Conservation (phyloP, 1,140 invertebrate genomes). For the Sitobion miscanthi region DNA sequence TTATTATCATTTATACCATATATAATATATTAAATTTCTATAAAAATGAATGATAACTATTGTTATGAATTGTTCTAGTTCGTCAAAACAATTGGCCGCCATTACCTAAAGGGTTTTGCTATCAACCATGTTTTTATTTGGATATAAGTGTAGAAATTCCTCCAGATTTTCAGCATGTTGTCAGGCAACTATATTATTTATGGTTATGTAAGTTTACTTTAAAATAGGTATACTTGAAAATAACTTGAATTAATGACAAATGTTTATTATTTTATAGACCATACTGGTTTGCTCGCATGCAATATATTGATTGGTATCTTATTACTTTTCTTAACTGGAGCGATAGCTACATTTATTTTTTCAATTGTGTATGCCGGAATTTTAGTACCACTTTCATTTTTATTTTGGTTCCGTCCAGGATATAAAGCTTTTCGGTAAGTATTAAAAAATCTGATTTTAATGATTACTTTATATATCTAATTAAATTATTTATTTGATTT, state of each 20-base stretch:
- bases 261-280: constrained; percentile 73
- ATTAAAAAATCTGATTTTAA: not conserved
- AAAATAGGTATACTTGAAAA: not conserved
- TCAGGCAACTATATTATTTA: constrained; percentile 91
- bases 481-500: constrained; percentile 30
- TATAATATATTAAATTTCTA: not conserved
- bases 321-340: constrained; percentile 69
- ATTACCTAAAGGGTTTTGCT: constrained; percentile 86
- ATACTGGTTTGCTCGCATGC: constrained; percentile 80
- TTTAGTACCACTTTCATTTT: constrained; percentile 95
- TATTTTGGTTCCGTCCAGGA: constrained; percentile 93
- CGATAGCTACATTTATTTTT: constrained; percentile 83
- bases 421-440: constrained; percentile 85
- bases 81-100: constrained; percentile 98
- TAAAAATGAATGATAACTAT: not conserved
- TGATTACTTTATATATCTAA: not conserved
- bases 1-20: not conserved
- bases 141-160: constrained; percentile 99
- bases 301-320: constrained; percentile 87
- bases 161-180: constrained; percentile 94
- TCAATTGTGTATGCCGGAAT: constrained; percentile 88
- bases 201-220: constrained; percentile 88
- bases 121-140: constrained; percentile 99
- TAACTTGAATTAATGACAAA: constrained; percentile 46
- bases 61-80: constrained; percentile 65